Conservation (phyloP, 2,888 invertebrate genomes). For the Aricia artaxerxes region DNA sequence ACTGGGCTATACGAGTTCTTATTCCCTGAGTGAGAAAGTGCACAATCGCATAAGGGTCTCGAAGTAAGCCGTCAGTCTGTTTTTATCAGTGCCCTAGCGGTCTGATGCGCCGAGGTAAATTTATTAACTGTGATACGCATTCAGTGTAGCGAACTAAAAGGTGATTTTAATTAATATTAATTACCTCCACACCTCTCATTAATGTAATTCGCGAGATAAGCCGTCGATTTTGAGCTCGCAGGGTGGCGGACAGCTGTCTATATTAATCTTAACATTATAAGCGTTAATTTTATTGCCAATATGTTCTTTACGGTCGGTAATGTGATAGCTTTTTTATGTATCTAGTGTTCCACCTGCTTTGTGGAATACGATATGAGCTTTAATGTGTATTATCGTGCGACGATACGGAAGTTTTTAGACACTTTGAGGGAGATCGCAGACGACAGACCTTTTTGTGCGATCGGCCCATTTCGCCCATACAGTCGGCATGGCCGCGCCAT, state of each 20-base stretch:
- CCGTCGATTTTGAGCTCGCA: constrained; percentile 52
- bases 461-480: too few species aligned
- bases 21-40: constrained; percentile 37
- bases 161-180: constrained; percentile 80
- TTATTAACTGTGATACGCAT: constrained; percentile 80
- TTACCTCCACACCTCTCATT: constrained; percentile 79
- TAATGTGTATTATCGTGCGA: not conserved
- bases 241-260: constrained; percentile 45
- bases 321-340: constrained; percentile 16
- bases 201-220: constrained; percentile 76
- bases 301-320: constrained; percentile 28
- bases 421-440: not conserved
- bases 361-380: constrained; percentile 10
- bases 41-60: constrained; percentile 36
- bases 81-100: constrained; percentile 69
- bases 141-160: constrained; percentile 76
- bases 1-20: constrained; percentile 25
- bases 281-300: constrained; percentile 26
- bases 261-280: constrained; percentile 33
- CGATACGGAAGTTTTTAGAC: constrained; percentile 9
- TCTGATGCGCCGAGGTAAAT: constrained; percentile 71
- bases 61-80: constrained; percentile 56
- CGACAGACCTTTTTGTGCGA: too few species aligned
- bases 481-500: too few species aligned
- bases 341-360: constrained; percentile 13